These are phyloP conservation scores for Felis chaus DNA, from an alignment of 2,113 vertebrate genomes.

Conservation along the genomic window DNA sequence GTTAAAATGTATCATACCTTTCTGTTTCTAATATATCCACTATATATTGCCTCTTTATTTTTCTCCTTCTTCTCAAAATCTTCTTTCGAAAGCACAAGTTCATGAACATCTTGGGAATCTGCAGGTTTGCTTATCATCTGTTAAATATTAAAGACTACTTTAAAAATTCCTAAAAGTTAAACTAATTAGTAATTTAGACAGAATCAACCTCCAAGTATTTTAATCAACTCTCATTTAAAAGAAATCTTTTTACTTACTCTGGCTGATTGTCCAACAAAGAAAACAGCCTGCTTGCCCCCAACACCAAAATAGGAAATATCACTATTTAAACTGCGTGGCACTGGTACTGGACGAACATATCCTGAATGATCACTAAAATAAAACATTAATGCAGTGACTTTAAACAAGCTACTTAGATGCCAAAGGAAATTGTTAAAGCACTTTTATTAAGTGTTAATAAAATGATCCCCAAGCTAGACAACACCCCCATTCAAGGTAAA, in stretches of 20 bases:
- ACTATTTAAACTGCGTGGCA: conserved; percentile 95
- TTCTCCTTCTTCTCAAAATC: conserved; percentile 95
- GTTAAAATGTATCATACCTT: conserved; percentile 85
- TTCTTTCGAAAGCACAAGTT: conserved; percentile 94
- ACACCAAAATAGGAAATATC: conserved; percentile 98
- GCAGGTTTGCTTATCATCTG: conserved; percentile 95
- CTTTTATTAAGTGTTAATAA: conserved; percentile 27
- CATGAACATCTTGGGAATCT: conserved; percentile 93
- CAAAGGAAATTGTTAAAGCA: not conserved
- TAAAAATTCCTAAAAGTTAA: conserved; percentile 53
- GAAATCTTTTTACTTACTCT: conserved; percentile 87
- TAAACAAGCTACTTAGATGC: not conserved
- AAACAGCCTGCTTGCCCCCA: conserved; percentile 96
- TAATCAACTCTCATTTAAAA: not conserved
- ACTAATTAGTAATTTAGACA: conserved; percentile 7
- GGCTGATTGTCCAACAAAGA: conserved; percentile 93
- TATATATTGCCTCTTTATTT: conserved; percentile 92
- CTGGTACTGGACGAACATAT: conserved; percentile 89
- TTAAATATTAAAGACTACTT: conserved; percentile 68
- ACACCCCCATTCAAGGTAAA: not conserved
- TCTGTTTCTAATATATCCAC: conserved; percentile 90
- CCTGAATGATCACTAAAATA: conserved; percentile 86
- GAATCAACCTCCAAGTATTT: conserved; percentile 36
- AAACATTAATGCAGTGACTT: conserved; percentile 53
- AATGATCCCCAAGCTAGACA: not conserved